These are phyloP conservation scores for Drosophila neoperkinsi DNA, from an alignment of 2,888 invertebrate species.

Conservation along the genomic window DNA sequence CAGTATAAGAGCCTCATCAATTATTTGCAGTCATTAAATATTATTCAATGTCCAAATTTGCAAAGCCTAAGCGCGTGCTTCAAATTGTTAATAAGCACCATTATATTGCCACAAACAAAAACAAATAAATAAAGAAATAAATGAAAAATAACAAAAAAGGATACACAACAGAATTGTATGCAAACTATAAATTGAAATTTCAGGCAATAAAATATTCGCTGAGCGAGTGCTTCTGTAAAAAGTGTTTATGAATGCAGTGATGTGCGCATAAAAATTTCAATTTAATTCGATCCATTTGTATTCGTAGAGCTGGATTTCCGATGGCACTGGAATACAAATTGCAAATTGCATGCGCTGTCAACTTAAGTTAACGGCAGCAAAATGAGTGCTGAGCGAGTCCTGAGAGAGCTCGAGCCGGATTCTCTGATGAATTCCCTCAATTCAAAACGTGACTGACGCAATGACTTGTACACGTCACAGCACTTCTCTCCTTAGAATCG, in stretches of 20 bases:
- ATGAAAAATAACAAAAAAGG: conserved; percentile 4
- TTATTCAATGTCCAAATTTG: conserved; percentile 31
- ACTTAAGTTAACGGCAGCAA: conserved; percentile 44
- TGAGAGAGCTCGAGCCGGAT: conserved; percentile 39
- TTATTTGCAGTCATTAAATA: conserved; percentile 35
- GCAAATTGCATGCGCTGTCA: conserved; percentile 52
- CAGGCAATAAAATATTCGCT: conserved; percentile 42
- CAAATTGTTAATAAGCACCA: conserved; percentile 46
- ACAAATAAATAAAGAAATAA: conserved; percentile 10
- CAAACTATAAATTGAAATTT: conserved; percentile 53
- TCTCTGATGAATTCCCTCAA: conserved; percentile 80
- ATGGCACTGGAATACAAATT: conserved; percentile 45
- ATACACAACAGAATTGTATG: conserved; percentile 10
- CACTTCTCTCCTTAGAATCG: conserved; percentile 28
- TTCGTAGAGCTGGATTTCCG: conserved; percentile 35
- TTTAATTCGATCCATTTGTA: conserved; percentile 78
- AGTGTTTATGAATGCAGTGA: conserved; percentile 71
- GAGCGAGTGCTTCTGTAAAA: conserved; percentile 22
- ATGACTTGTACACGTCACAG: conserved; percentile 69
- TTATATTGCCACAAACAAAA: conserved; percentile 18
- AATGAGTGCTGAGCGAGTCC: conserved; percentile 37
- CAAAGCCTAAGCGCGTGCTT: conserved; percentile 22
- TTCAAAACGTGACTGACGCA: conserved; percentile 79
- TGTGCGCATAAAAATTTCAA: conserved; percentile 73
- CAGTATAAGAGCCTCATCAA: conserved; percentile 27